phyloP scores from a whole-genome alignment of 2,888 invertebrate genomes.

The Lacanobia oleracea region DNA sequence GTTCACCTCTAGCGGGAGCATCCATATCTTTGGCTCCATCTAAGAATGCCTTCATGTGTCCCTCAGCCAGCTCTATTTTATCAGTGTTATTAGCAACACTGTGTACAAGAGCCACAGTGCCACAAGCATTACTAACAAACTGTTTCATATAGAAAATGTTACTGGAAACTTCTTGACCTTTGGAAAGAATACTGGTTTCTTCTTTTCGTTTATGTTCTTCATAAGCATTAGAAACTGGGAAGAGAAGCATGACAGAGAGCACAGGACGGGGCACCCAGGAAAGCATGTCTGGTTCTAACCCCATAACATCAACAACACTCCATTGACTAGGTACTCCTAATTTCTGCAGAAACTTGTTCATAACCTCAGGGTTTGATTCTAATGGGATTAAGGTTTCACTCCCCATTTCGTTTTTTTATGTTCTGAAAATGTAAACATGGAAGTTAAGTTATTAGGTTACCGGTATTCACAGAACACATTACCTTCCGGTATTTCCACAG shows the following conservation, averaged over 20 bases:
- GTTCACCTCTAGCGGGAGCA: constrained; percentile 94
- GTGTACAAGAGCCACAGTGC: constrained; percentile 99
- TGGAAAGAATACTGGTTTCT: constrained; percentile 91
- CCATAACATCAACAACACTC: constrained; percentile 97
- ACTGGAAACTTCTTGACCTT: constrained; percentile 91
- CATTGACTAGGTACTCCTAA: constrained; percentile 95
- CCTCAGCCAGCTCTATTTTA: constrained; percentile 92
- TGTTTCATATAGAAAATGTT: constrained; percentile 97
- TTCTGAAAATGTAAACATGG: constrained; percentile 38
- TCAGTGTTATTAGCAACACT: constrained; percentile 97
- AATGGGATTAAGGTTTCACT: constrained; percentile 85
- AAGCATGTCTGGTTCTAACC: constrained; percentile 96
- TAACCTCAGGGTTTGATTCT: constrained; percentile 92
- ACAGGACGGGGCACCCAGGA: constrained; percentile 97
- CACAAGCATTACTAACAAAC: constrained; percentile 98
- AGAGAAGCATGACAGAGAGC: constrained; percentile 96
- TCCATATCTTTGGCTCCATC: constrained; percentile 92
- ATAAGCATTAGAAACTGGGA: constrained; percentile 95
- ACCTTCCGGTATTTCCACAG: too few species aligned
- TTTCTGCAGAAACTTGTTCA: constrained; percentile 94
- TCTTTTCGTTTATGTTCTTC: constrained; percentile 93
- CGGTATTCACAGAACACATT: constrained; percentile 68
- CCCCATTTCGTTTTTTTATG: constrained; percentile 77
- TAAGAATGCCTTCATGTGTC: constrained; percentile 94
- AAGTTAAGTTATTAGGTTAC: constrained; percentile 73